phyloP scores from a whole-genome alignment of 2,888 invertebrate species.

The Catonia carolina region DNA sequence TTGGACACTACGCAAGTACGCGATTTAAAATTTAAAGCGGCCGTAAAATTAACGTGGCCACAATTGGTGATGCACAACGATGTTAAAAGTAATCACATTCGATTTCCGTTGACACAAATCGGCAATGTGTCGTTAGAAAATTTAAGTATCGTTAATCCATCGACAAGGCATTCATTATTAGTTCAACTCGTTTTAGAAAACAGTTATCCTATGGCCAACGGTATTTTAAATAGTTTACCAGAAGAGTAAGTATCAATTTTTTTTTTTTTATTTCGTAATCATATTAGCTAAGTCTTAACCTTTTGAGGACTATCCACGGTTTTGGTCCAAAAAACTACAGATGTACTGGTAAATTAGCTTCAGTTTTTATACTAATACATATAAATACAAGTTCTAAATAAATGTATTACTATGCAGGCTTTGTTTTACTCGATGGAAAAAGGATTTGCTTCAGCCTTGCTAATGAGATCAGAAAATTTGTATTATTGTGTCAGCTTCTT shows the following conservation, averaged over 20 bases:
- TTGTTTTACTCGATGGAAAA: too few species aligned
- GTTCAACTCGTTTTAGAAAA: constrained; percentile 68
- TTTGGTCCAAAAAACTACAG: too few species aligned
- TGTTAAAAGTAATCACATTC: constrained; percentile 47
- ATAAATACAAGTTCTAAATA: too few species aligned
- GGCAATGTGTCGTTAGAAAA: constrained; percentile 59
- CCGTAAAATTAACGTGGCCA: constrained; percentile 64
- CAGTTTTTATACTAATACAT: too few species aligned
- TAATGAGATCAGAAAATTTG: too few species aligned
- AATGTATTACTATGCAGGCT: too few species aligned
- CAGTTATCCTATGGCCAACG: constrained; percentile 58
- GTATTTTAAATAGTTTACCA: constrained; percentile 48
- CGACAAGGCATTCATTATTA: constrained; percentile 56
- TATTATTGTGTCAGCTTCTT: too few species aligned
- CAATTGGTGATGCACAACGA: constrained; percentile 40
- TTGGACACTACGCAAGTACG: constrained; percentile 64
- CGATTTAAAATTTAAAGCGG: constrained; percentile 43
- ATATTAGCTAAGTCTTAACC: too few species aligned
- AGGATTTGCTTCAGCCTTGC: too few species aligned
- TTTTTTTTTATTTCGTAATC: too few species aligned
- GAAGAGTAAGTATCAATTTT: constrained; percentile 38
- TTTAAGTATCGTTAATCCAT: constrained; percentile 66
- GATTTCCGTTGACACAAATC: constrained; percentile 67
- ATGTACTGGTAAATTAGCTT: too few species aligned
- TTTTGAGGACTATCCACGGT: too few species aligned